These are phyloP conservation scores for Leucophenga maculata DNA, from an alignment of 2,888 invertebrate genomes.

Conservation along the genomic window DNA sequence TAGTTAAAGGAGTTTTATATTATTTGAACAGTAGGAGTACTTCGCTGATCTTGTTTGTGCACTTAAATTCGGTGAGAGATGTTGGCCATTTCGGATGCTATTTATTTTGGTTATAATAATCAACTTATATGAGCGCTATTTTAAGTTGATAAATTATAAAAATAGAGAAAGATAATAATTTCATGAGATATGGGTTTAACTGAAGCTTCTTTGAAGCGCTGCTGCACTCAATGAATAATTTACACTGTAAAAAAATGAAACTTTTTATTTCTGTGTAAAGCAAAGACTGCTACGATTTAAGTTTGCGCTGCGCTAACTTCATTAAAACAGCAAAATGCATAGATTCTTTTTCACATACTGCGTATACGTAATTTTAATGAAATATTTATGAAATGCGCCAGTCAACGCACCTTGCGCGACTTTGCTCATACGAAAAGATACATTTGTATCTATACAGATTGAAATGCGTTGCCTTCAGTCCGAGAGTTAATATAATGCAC, in stretches of 20 bases:
- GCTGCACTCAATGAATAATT: background rate
- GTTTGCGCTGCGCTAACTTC: background rate
- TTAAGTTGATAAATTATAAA: too few species aligned
- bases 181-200: background rate
- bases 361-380: slow-evolving; percentile 44
- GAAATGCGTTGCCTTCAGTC: slow-evolving; percentile 37
- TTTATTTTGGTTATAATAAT: too few species aligned
- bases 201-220: background rate
- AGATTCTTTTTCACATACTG: slow-evolving; percentile 43
- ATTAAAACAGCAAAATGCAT: slow-evolving; percentile 39
- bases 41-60: too few species aligned
- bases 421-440: background rate
- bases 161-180: too few species aligned
- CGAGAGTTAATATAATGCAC: slow-evolving; percentile 55
- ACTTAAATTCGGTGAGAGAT: too few species aligned
- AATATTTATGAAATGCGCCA: slow-evolving; percentile 14
- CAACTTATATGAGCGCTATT: too few species aligned
- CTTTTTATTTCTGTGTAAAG: background rate
- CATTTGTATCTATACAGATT: background rate
- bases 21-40: too few species aligned
- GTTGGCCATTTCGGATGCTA: too few species aligned
- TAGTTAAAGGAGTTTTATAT: too few species aligned
- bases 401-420: background rate
- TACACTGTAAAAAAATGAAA: background rate
- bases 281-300: too few species aligned